Percentiles rank a stretch among this genome's conserved stretches.
Conservation (phyloP, 1,140 invertebrate species). For the Procambarus clarkii region DNA sequence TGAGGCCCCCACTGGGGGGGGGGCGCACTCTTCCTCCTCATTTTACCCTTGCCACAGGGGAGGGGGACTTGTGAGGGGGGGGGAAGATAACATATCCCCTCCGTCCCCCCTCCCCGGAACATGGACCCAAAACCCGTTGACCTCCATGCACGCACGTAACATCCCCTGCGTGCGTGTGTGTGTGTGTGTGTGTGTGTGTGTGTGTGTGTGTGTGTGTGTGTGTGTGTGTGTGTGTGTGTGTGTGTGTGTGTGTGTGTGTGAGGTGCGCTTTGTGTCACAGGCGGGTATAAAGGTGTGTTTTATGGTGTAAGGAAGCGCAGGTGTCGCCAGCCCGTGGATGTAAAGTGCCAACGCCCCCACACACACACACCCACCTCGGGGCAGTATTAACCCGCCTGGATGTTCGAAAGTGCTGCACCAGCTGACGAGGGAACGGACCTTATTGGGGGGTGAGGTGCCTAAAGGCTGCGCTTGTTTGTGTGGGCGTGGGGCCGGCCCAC, state of each 20-base stretch:
- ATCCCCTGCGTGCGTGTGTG: too few relatives aligned
- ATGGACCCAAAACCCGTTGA: background rate
- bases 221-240: too few relatives aligned
- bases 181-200: too few relatives aligned
- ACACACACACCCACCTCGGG: too few relatives aligned
- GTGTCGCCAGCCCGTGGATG: conserved; percentile 8
- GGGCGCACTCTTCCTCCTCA: background rate
- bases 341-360: background rate
- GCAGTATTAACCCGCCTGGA: too few relatives aligned
- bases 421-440: background rate
- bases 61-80: background rate
- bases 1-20: too few relatives aligned
- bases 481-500: background rate
- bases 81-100: background rate
- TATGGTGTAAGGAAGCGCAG: background rate
- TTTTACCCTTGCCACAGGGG: background rate
- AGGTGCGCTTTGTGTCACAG: background rate
- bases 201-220: too few relatives aligned
- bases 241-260: background rate
- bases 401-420: too few relatives aligned
- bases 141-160: background rate
- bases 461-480: background rate
- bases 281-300: background rate
- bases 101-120: background rate
- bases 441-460: background rate